Evolutionary conservation across 2,797 vertebrate genomes (phyloP).

Genomic region (Poecilia gillii): DNA sequence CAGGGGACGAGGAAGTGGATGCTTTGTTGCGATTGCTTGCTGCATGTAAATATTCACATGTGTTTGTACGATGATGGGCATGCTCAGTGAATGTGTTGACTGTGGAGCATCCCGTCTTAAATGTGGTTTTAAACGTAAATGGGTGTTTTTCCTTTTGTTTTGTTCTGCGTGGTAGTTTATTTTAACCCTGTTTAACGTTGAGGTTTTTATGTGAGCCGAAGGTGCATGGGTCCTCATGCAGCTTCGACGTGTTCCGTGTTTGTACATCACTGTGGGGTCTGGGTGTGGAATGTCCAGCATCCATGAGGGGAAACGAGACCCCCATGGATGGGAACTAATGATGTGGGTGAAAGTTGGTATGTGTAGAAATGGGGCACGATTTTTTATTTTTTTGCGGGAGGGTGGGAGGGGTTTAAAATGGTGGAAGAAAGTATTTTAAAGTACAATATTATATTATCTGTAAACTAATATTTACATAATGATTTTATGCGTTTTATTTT

Average conservation of each 20-base stretch:
- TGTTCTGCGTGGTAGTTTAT: constrained; percentile 5
- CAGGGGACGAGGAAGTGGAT: constrained; percentile 45
- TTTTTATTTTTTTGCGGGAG: neutral
- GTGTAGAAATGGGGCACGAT: constrained; percentile 26
- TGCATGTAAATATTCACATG: constrained; percentile 64
- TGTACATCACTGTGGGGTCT: constrained; percentile 11
- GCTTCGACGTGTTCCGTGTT: constrained; percentile 17
- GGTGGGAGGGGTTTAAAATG: constrained; percentile 23
- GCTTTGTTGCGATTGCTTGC: constrained; percentile 3
- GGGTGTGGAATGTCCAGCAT: constrained; percentile 18
- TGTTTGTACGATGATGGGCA: constrained; percentile 10
- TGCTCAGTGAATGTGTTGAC: constrained; percentile 20
- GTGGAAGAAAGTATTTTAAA: constrained; percentile 45
- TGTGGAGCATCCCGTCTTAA: constrained; percentile 23
- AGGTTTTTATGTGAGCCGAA: neutral
- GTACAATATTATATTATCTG: constrained; percentile 24
- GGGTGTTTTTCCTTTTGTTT: constrained; percentile 40
- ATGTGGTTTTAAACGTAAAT: neutral
- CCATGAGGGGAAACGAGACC: constrained; percentile 1
- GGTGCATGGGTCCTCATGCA: constrained; percentile 31
- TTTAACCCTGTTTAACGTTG: neutral
- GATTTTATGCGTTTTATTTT: constrained; percentile 8
- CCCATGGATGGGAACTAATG: constrained; percentile 7
- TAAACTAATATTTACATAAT: neutral
- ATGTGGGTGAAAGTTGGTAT: neutral